Conservation (phyloP, 2,888 invertebrate species). For the Drosophila recens region DNA sequence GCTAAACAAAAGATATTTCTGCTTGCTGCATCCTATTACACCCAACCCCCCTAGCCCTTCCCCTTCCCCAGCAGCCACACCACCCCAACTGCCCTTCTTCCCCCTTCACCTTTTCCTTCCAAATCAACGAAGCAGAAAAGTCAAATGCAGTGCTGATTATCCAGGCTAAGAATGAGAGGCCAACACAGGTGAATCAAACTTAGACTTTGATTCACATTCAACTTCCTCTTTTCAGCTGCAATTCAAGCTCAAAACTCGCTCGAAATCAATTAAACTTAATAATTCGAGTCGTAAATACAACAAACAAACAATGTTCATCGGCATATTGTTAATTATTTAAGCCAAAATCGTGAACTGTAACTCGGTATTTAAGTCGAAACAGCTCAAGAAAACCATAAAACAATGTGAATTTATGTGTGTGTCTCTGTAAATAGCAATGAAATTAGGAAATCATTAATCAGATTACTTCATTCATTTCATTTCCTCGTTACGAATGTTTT, state of each 20-base stretch:
- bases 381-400: background rate
- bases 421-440: background rate
- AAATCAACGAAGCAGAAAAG: slow-evolving; percentile 78
- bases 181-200: background rate
- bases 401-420: background rate
- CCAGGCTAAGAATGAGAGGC: slow-evolving; percentile 11
- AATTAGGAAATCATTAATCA: slow-evolving; percentile 4
- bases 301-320: too few species aligned
- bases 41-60: slow-evolving; percentile 1
- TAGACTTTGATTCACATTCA: background rate
- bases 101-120: slow-evolving; percentile 65
- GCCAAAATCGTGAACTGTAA: background rate
- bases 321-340: background rate
- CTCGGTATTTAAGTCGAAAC: background rate
- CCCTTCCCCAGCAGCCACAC: slow-evolving; percentile 4
- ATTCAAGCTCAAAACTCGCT: background rate
- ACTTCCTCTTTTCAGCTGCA: too few species aligned
- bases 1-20: slow-evolving; percentile 77
- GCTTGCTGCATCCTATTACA: slow-evolving; percentile 55
- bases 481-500: background rate
- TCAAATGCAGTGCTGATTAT: slow-evolving; percentile 79
- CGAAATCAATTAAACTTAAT: background rate
- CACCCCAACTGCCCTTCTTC: background rate
- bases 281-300: too few species aligned
- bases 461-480: slow-evolving; percentile 5